Evolutionary conservation across 2,797 vertebrate species (phyloP).

Genomic region (Diplodus puntazzo): DNA sequence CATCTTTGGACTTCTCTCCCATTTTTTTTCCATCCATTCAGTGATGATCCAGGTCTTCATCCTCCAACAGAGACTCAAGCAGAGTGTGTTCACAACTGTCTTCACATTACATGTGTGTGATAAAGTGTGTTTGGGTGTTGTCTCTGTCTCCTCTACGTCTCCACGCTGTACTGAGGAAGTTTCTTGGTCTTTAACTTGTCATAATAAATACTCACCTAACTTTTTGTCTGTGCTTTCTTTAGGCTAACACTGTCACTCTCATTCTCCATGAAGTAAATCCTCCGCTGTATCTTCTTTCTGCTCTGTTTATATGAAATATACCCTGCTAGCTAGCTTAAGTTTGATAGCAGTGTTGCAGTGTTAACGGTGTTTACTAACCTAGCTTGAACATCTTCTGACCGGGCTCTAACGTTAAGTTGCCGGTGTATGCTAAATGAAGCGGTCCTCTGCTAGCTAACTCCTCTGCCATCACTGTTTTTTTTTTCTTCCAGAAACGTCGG

Average conservation of each 20-base stretch:
- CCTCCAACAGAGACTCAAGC: background rate
- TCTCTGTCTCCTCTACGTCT: background rate
- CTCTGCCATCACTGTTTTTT: background rate
- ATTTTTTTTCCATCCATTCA: background rate
- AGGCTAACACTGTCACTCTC: background rate
- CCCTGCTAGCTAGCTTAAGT: background rate
- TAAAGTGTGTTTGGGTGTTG: background rate
- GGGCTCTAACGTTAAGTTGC: constrained; percentile 41
- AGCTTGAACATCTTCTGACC: constrained; percentile 15
- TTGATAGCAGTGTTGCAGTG: background rate
- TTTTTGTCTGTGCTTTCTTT: background rate
- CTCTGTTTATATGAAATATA: background rate
- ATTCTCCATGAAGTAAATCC: background rate
- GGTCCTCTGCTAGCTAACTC: constrained; percentile 24
- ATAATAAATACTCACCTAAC: background rate
- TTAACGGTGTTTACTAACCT: constrained; percentile 21
- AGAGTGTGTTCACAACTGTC: background rate
- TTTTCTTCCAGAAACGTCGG: constrained; percentile 33
- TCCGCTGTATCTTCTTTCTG: background rate
- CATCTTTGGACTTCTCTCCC: no score
- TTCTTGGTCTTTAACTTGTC: background rate
- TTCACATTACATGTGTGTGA: background rate
- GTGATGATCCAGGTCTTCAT: background rate
- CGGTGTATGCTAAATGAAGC: constrained; percentile 56
- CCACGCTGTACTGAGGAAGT: background rate